phyloP scores from a whole-genome alignment of 2,888 invertebrate species.

The Leucoma salicis region DNA sequence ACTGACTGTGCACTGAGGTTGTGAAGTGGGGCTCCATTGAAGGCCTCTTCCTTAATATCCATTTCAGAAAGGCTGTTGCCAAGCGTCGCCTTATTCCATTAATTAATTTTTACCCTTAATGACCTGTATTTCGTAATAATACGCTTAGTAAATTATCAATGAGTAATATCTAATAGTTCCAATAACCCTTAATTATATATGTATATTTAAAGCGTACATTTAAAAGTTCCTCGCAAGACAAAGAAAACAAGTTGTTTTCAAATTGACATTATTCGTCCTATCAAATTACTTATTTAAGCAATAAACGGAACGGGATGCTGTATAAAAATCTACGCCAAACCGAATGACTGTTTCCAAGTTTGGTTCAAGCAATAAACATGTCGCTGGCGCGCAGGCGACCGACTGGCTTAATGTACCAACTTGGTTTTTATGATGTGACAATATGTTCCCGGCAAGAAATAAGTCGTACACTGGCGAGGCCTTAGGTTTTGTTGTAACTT shows the following conservation, averaged over 20 bases:
- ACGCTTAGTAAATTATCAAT: too few relatives aligned
- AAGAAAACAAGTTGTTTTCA: conserved; percentile 64
- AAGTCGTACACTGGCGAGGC: conserved; percentile 8
- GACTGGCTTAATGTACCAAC: conserved; percentile 25
- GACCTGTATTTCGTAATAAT: too few relatives aligned
- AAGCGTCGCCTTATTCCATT: too few relatives aligned
- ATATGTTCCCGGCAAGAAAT: conserved; percentile 28
- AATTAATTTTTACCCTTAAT: too few relatives aligned
- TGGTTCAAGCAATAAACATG: conserved; percentile 38
- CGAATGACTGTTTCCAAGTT: conserved; percentile 43
- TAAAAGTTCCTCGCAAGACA: too few relatives aligned
- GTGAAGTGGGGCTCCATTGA: too few relatives aligned
- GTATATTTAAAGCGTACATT: too few relatives aligned
- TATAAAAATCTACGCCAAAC: conserved; percentile 66
- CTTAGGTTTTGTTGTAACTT: conserved; percentile 11
- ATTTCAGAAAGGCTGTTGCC: too few relatives aligned
- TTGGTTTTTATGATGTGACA: conserved; percentile 36
- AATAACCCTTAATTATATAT: too few relatives aligned
- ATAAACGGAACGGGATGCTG: conserved; percentile 68
- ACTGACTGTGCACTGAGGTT: too few relatives aligned
- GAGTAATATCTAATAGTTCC: too few relatives aligned
- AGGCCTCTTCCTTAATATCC: too few relatives aligned
- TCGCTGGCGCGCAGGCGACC: conserved; percentile 15
- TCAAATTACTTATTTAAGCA: conserved; percentile 76
- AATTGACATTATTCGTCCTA: conserved; percentile 67